Evolutionary conservation across 2,797 vertebrate species (phyloP).

Genomic region (Centroberyx gerrardi): DNA sequence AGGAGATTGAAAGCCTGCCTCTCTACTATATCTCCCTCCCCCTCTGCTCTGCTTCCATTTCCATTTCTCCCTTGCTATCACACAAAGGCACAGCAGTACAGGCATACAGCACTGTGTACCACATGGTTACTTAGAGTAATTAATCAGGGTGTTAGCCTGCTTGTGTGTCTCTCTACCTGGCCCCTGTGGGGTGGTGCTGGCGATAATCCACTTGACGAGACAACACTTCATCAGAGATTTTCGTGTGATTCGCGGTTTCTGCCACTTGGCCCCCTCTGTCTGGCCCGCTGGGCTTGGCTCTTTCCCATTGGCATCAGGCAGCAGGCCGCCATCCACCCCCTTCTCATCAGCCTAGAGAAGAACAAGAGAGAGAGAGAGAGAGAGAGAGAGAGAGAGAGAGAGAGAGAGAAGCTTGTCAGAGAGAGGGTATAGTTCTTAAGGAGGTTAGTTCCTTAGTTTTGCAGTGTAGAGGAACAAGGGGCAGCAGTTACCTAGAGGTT

Average conservation of each 20-base stretch:
- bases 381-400: not conserved
- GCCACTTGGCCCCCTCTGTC: conserved; percentile 85
- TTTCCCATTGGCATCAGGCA: conserved; percentile 84
- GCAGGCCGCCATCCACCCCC: conserved; percentile 83
- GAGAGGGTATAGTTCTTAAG: no score
- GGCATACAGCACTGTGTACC: not conserved
- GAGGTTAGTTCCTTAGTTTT: no score
- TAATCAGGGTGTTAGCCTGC: not conserved
- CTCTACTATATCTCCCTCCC: not conserved
- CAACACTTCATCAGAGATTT: conserved; percentile 92
- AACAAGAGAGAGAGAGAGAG: conserved; percentile 2
- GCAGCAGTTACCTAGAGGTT: no score
- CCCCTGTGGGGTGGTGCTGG: conserved; percentile 86
- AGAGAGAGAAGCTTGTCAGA: not conserved
- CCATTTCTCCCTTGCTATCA: conserved; percentile 16
- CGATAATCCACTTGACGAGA: conserved; percentile 91
- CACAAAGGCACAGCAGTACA: not conserved
- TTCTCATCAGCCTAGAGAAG: conserved; percentile 83
- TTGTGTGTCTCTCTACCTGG: conserved; percentile 83
- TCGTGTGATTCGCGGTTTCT: conserved; percentile 84
- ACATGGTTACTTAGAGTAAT: no score
- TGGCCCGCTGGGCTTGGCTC: conserved; percentile 67
- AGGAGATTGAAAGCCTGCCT: conserved; percentile 22
- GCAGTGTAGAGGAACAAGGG: no score
- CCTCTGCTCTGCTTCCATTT: not conserved